Evolutionary conservation across 2,113 vertebrate genomes (phyloP).

Genomic region (Sceloporus undulatus): DNA sequence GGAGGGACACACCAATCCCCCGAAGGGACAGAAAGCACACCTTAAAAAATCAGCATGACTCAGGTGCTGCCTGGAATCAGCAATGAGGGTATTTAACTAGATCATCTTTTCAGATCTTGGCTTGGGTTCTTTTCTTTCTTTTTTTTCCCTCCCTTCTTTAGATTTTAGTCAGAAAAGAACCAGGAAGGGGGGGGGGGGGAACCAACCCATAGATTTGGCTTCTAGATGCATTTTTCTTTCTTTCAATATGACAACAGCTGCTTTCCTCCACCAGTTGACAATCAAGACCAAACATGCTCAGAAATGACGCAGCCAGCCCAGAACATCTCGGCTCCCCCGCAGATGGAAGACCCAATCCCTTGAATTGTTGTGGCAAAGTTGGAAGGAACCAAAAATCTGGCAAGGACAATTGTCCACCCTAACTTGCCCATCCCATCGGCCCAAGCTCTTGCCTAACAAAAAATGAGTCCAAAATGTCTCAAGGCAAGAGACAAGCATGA

Average conservation of each 20-base stretch:
- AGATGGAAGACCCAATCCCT: not conserved
- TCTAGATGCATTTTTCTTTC: conserved; percentile 56
- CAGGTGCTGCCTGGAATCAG: conserved; percentile 62
- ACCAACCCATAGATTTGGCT: conserved; percentile 72
- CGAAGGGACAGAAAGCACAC: conserved; percentile 49
- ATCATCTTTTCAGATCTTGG: conserved; percentile 51
- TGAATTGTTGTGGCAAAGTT: not conserved
- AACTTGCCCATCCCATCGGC: not conserved
- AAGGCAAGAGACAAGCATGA: not conserved
- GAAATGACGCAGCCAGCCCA: conserved; percentile 49
- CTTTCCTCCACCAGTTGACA: conserved; percentile 61
- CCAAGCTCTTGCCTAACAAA: fast-evolving
- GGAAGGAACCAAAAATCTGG: not conserved
- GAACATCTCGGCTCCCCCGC: conserved; percentile 47
- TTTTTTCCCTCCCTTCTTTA: conserved; percentile 36
- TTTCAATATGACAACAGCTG: conserved; percentile 60
- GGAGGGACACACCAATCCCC: conserved; percentile 40
- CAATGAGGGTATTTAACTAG: conserved; percentile 65
- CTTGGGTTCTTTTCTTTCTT: not conserved
- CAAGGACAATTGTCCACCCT: not conserved
- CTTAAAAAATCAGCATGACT: conserved; percentile 55
- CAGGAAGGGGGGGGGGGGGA: not conserved
- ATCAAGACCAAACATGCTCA: conserved; percentile 67
- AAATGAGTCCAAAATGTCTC: not conserved
- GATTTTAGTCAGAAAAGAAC: not conserved